phyloP scores from a whole-genome alignment of 2,888 invertebrate genomes.

The Mantis religiosa region DNA sequence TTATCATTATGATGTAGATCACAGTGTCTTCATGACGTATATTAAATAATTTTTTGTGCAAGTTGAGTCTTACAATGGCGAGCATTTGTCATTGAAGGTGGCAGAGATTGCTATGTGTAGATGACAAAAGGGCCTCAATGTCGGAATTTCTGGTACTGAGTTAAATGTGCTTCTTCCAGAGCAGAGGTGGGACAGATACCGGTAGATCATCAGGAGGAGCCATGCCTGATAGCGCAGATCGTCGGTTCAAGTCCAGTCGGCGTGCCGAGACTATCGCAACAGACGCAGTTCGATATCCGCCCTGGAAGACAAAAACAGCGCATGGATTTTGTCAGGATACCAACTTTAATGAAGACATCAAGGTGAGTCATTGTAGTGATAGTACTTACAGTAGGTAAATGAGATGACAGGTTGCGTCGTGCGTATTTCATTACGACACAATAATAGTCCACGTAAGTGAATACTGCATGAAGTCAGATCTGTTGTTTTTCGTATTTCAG shows the following conservation, averaged over 20 bases:
- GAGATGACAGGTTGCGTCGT: too few species aligned
- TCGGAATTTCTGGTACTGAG: background rate
- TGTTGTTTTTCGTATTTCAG: too few species aligned
- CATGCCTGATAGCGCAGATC: background rate
- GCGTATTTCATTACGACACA: too few species aligned
- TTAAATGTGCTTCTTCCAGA: background rate
- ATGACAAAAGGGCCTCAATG: background rate
- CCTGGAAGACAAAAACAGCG: background rate
- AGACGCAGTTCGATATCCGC: background rate
- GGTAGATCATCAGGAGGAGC: background rate
- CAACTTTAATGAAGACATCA: slow-evolving; percentile 7
- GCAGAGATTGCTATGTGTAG: too few species aligned
- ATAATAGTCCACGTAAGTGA: too few species aligned
- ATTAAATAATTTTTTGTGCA: too few species aligned
- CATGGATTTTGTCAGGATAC: slow-evolving; percentile 8
- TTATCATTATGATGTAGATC: too few species aligned
- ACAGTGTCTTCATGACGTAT: too few species aligned
- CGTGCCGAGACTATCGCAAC: background rate
- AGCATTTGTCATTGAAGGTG: too few species aligned
- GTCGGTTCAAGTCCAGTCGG: background rate
- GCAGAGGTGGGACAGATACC: slow-evolving; percentile 1
- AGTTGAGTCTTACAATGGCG: too few species aligned
- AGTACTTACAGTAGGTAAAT: too few species aligned
- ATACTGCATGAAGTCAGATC: too few species aligned
- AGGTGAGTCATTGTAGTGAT: background rate